Evolutionary conservation across 1,140 invertebrate genomes (phyloP), one percentile per base, ranked within the genome.

Genomic region (Zaprionus ornatus): DNA sequence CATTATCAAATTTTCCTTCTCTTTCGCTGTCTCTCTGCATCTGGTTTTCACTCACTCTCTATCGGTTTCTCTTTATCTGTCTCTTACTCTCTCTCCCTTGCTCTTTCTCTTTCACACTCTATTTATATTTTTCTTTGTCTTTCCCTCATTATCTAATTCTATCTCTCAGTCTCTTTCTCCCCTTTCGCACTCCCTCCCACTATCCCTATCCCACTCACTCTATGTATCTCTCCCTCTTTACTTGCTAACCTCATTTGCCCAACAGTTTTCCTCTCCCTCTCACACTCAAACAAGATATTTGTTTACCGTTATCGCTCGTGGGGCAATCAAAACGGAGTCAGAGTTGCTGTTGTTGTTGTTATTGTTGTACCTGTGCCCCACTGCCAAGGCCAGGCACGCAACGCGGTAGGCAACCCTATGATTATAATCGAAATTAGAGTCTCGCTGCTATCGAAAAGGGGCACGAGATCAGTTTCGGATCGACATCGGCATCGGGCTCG

Each of bases 401-500:
- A 42, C 61, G 45, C 59, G 19, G 13, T 70, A 54, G 40, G 45
- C 45, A 74, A 78, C 50, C 84, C 80, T 84, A 87, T 87, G 69
- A 87, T 87, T 87, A 87, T 74, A 21, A 52, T 32, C 27, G 48
- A 79, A 83, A 88, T 86, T 88, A 77, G 82, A 77, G 80, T 88
- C 73, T 60, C 68, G n/a, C 40, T 45, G 40, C n/a, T 45, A 45
- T 45, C n/a, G n/a, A 45, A 45, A 42, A 45, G 40, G 40, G 40
- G 40, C 40, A 45, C 40, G 40, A 45, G 40, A 45, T 45, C 40
- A 45, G 40, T 45, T 23, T 50, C 3, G 19, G 21, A 50, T 50
- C 45, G 45, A 6, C 29, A 9, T 7, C 40, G 40, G 40, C 2
- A 37, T 9, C 35, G 35, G 35, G 35, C n/a, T n/a, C n/a, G n/a